Conservation (phyloP, 2,888 invertebrate species). For the Dicranocentrus wangi region DNA sequence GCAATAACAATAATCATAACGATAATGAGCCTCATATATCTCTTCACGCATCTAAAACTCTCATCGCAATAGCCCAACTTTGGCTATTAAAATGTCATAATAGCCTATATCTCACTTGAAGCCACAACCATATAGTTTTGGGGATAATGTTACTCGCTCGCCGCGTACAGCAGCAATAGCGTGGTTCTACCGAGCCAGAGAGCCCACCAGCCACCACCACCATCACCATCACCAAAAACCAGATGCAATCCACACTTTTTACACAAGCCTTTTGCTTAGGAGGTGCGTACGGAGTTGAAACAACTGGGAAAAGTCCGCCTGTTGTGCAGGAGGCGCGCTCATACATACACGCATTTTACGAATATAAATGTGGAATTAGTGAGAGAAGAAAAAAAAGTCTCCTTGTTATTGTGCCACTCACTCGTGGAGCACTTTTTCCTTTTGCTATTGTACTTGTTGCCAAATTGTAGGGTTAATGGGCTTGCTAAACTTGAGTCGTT, state of each 20-base stretch:
- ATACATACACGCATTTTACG: too few species aligned
- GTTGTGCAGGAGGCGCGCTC: too few species aligned
- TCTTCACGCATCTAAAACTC: conserved; percentile 62
- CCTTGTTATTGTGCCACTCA: too few species aligned
- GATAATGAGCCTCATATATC: conserved; percentile 61
- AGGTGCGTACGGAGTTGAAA: background rate
- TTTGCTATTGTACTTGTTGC: too few species aligned
- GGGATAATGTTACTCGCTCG: too few species aligned
- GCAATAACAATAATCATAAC: conserved; percentile 62
- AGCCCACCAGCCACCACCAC: background rate
- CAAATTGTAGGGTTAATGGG: too few species aligned
- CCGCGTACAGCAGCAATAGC: conserved; percentile 20
- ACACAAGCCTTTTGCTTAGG: background rate
- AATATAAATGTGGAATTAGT: too few species aligned
- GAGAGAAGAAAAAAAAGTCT: too few species aligned
- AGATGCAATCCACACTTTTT: conserved; percentile 23
- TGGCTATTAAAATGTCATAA: conserved; percentile 60
- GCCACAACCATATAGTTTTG: conserved; percentile 3
- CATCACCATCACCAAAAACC: background rate
- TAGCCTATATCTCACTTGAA: conserved; percentile 52
- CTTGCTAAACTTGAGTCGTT: too few species aligned
- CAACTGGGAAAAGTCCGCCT: too few species aligned
- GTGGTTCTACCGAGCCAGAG: background rate
- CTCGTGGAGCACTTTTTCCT: too few species aligned
- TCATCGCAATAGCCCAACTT: conserved; percentile 60